Evolutionary conservation across 2,113 vertebrate species (phyloP).

Genomic region (Nematolebias whitei): DNA sequence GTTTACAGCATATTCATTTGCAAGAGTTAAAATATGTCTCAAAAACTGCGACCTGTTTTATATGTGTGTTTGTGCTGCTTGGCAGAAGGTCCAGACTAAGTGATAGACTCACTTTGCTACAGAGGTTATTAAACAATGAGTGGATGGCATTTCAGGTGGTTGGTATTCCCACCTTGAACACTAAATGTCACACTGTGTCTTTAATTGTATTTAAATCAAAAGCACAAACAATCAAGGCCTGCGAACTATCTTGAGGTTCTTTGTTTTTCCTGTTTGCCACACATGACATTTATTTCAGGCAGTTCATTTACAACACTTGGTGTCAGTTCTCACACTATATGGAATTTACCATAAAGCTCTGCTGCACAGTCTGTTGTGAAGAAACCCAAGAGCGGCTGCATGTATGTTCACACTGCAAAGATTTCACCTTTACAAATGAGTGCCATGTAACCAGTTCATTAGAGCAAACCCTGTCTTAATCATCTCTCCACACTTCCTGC

Average conservation of each 20-base stretch:
- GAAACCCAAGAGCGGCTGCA: slow-evolving; percentile 1
- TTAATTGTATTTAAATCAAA: background rate
- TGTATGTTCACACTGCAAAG: background rate
- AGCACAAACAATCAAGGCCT: background rate
- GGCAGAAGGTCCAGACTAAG: no score
- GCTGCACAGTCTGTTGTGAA: background rate
- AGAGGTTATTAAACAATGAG: no score
- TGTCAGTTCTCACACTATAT: background rate
- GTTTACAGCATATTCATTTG: no score
- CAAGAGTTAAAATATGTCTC: no score
- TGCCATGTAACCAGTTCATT: slow-evolving; percentile 21
- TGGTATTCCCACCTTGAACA: no score
- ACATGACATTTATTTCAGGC: no score
- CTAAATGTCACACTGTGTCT: background rate
- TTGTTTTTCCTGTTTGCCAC: no score
- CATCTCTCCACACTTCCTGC: background rate
- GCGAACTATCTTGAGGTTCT: background rate
- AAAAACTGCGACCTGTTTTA: no score
- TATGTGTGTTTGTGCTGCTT: no score
- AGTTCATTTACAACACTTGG: background rate
- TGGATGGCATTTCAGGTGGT: no score
- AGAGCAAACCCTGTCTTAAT: slow-evolving; percentile 16
- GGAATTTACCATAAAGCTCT: background rate
- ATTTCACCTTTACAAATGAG: slow-evolving; percentile 5
- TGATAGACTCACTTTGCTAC: no score